These are phyloP conservation scores for Epizoanthus scotinus DNA, from an alignment of 92 coral and sea anemone species.

Conservation along the genomic window DNA sequence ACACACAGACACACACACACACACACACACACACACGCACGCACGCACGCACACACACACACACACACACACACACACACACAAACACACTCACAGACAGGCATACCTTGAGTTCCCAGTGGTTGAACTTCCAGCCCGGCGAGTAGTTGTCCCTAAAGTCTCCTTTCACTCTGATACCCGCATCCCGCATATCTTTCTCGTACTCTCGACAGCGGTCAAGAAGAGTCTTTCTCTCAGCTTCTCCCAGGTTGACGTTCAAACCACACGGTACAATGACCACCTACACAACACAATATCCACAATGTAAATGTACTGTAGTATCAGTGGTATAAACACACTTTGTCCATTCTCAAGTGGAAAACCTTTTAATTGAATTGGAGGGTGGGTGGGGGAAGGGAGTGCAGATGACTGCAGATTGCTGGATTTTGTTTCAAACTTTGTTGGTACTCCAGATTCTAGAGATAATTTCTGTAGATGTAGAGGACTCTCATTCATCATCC, in stretches of 20 bases:
- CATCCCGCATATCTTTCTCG: conserved; percentile 60
- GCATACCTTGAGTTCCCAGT: conserved; percentile 96
- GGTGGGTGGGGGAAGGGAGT: too few species aligned
- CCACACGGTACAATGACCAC: conserved; percentile 94
- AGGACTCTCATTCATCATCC: too few species aligned
- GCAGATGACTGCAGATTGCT: too few species aligned
- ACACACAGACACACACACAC: too few species aligned
- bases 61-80: too few species aligned
- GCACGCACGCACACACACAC: too few species aligned
- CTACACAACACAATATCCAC: conserved; percentile 39
- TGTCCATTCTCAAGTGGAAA: not conserved
- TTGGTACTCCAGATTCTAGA: too few species aligned
- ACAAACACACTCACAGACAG: not conserved
- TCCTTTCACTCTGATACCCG: conserved; percentile 78
- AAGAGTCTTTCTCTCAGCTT: conserved; percentile 64
- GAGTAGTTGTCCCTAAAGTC: conserved; percentile 93
- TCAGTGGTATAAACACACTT: not conserved
- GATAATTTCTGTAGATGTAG: too few species aligned
- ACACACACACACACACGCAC: too few species aligned
- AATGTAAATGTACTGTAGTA: not conserved
- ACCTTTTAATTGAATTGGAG: too few species aligned
- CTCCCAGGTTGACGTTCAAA: conserved; percentile 77
- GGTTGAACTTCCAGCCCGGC: conserved; percentile 98
- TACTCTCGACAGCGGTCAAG: conserved; percentile 71
- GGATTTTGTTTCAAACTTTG: too few species aligned